Evolutionary conservation across 2,888 invertebrate genomes (phyloP).

Genomic region (Protophormia terraenovae): DNA sequence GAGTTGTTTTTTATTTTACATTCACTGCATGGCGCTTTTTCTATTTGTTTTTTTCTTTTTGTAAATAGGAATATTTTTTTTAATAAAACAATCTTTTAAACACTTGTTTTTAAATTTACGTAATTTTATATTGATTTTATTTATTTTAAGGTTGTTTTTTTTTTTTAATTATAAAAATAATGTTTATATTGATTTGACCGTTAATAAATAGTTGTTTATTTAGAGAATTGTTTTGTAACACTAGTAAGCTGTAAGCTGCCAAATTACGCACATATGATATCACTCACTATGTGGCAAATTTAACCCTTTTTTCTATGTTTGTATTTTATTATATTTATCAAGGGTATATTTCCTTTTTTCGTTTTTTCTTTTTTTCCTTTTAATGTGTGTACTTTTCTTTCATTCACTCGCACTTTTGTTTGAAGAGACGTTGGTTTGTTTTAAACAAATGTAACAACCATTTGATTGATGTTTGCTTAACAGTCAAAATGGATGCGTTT

Average conservation of each 20-base stretch:
- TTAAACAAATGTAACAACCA: constrained; percentile 26
- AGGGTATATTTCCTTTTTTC: constrained; percentile 45
- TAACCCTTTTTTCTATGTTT: constrained; percentile 33
- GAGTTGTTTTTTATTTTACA: constrained; percentile 17
- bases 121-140: not conserved
- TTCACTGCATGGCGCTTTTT: constrained; percentile 42
- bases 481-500: constrained; percentile 54
- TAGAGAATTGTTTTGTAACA: constrained; percentile 58
- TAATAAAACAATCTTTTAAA: not conserved
- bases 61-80: not conserved
- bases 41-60: not conserved
- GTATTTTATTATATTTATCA: constrained; percentile 2
- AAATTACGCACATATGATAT: constrained; percentile 55
- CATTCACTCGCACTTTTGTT: constrained; percentile 55
- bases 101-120: not conserved
- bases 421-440: not conserved
- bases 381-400: constrained; percentile 30
- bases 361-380: constrained; percentile 1
- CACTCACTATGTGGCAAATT: constrained; percentile 39
- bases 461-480: constrained; percentile 56
- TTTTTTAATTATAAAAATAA: not conserved
- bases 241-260: constrained; percentile 39
- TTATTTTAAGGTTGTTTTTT: not conserved
- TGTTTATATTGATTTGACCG: constrained; percentile 5
- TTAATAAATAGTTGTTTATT: constrained; percentile 56